Conservation (phyloP, 1,140 invertebrate genomes). For the Pomacea maculata region DNA sequence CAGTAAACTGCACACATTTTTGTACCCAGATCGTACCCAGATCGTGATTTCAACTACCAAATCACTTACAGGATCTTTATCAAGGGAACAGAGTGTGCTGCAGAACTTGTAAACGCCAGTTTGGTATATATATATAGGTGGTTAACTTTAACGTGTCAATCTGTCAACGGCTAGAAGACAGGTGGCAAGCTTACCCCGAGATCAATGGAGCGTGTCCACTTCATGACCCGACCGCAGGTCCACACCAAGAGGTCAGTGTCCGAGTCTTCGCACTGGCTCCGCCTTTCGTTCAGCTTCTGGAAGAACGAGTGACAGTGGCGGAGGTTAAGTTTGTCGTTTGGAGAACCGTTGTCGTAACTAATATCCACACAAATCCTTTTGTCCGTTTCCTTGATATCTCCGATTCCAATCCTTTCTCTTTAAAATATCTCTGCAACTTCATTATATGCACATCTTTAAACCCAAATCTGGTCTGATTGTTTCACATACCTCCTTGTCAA, state of each 20-base stretch:
- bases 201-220: conserved; percentile 92
- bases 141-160: no score
- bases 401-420: no score
- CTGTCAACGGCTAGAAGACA: not conserved
- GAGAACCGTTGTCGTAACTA: no score
- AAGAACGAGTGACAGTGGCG: not conserved
- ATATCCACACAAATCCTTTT: no score
- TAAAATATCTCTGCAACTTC: no score
- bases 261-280: conserved; percentile 86
- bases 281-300: conserved; percentile 84
- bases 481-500: conserved; percentile 82
- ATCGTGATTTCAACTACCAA: not conserved
- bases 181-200: conserved; percentile 69
- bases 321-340: no score
- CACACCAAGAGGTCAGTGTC: conserved; percentile 92
- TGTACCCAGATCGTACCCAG: not conserved
- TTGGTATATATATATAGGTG: no score
- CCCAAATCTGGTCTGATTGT: not conserved
- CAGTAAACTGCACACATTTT: not conserved
- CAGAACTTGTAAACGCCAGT: no score
- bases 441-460: no score
- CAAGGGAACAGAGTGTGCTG: not conserved
- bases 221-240: conserved; percentile 92
- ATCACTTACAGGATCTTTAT: not conserved
- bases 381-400: no score